Percentiles rank a stretch among this genome's conserved stretches.
Conservation (phyloP, 64 coral and sea anemone species). For the Pachyseris speciosa region DNA sequence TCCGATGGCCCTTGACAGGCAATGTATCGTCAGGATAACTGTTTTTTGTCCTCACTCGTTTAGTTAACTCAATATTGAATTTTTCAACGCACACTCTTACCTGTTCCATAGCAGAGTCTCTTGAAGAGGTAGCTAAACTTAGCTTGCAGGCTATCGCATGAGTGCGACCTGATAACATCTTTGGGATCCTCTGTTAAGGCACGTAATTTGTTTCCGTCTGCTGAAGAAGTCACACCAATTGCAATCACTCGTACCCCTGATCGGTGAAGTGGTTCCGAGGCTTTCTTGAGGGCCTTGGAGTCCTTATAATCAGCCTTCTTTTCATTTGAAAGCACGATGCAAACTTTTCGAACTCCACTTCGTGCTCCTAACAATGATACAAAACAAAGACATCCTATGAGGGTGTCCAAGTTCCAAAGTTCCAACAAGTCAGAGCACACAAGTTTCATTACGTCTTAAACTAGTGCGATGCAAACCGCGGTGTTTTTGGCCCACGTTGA, state of each 20-base stretch:
- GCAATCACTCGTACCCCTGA: constrained; percentile 66
- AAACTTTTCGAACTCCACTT: constrained; percentile 45
- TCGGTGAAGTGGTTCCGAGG: constrained; percentile 62
- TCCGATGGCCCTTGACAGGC: too few species aligned
- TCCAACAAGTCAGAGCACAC: too few species aligned
- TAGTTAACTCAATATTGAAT: background rate
- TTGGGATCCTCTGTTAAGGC: constrained; percentile 15
- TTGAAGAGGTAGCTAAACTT: constrained; percentile 19
- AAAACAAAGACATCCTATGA: background rate
- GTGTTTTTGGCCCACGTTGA: too few species aligned
- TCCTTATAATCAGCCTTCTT: background rate
- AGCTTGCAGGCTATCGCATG: background rate
- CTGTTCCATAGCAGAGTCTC: constrained; percentile 5
- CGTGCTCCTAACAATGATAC: background rate
- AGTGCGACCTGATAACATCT: constrained; percentile 48
- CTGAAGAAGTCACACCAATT: constrained; percentile 53
- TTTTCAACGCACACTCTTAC: background rate
- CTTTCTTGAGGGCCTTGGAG: constrained; percentile 26
- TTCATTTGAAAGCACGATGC: constrained; percentile 52
- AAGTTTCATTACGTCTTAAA: too few species aligned
- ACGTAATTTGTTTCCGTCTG: constrained; percentile 45
- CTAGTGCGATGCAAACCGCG: too few species aligned
- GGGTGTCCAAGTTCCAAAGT: too few species aligned
- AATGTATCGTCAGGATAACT: too few species aligned
- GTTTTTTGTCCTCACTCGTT: background rate